These are phyloP conservation scores for Saguinus midas DNA, from an alignment of 2,113 vertebrate species.

Conservation along the genomic window DNA sequence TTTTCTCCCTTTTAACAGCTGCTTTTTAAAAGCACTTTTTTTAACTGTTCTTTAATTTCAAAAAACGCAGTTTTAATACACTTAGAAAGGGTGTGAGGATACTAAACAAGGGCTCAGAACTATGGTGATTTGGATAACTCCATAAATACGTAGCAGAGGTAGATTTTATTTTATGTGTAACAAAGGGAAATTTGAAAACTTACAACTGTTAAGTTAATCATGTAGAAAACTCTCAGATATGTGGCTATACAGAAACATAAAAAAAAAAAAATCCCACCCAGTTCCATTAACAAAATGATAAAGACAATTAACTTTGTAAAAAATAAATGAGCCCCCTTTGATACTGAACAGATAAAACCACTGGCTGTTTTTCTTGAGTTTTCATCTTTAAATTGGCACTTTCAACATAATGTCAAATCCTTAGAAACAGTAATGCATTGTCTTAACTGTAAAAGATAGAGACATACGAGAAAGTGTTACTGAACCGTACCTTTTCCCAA, in stretches of 20 bases:
- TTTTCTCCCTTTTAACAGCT: background rate
- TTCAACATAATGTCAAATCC: background rate
- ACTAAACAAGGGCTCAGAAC: background rate
- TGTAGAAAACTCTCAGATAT: background rate
- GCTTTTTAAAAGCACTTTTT: background rate
- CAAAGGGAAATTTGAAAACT: background rate
- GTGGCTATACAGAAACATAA: background rate
- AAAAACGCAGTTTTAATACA: background rate
- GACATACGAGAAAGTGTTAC: background rate
- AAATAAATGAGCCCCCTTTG: background rate
- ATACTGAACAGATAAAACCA: background rate
- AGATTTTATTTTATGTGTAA: background rate
- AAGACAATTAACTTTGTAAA: background rate
- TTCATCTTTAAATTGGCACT: background rate
- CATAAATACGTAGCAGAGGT: background rate
- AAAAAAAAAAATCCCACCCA: background rate
- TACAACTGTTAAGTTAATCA: background rate
- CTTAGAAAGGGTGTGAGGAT: background rate
- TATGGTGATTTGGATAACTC: background rate
- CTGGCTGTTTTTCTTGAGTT: background rate
- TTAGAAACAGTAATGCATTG: background rate
- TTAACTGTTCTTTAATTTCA: background rate
- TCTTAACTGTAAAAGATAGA: background rate
- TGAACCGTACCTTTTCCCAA: background rate
- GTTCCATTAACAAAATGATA: background rate